These are phyloP conservation scores for Rattus rattus DNA, from an alignment of 2,113 vertebrate species.

Conservation along the genomic window DNA sequence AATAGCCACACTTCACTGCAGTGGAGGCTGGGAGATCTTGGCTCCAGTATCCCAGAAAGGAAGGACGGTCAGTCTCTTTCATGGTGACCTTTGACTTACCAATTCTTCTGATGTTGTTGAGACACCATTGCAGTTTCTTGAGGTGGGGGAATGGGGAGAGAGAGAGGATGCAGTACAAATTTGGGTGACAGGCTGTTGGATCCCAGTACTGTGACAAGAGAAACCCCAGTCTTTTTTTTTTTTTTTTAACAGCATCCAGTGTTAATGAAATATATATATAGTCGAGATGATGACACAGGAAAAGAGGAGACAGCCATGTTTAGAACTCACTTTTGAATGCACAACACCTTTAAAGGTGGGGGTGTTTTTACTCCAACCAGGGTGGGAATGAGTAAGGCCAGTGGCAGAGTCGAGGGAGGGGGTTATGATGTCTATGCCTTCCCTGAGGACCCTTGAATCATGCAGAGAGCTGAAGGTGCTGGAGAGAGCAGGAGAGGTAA, in stretches of 20 bases:
- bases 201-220: background rate
- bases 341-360: background rate
- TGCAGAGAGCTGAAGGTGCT: background rate
- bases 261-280: background rate
- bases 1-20: background rate
- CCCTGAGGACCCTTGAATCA: background rate
- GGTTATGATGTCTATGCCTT: background rate
- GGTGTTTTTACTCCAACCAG: background rate
- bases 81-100: background rate
- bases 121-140: fast-evolving
- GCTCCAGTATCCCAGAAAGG: background rate
- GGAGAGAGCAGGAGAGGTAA: background rate
- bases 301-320: background rate
- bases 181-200: no score
- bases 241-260: fast-evolving
- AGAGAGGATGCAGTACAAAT: no score
- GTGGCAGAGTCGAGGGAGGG: background rate
- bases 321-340: background rate
- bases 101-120: background rate
- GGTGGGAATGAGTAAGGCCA: background rate
- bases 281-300: background rate
- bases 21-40: background rate
- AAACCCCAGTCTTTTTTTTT: background rate
- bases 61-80: background rate
- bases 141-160: background rate